phyloP scores from a whole-genome alignment of 2,888 invertebrate species.

The Cheilosia impressa region DNA sequence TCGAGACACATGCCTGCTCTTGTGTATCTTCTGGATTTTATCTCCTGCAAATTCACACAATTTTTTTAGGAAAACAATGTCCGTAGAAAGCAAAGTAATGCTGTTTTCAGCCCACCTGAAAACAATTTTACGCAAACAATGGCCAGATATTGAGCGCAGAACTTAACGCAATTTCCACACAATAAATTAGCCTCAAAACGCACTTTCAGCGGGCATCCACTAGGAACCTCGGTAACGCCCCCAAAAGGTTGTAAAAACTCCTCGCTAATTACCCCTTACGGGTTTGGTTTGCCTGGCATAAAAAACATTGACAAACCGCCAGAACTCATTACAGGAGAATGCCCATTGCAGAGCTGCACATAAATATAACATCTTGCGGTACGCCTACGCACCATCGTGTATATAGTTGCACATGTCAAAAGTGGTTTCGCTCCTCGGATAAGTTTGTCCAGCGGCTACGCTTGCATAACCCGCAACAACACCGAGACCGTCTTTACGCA shows the following conservation, averaged over 20 bases:
- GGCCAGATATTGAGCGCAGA: background rate
- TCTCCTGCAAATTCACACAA: too few species aligned
- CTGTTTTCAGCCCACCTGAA: too few species aligned
- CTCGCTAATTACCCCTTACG: conserved; percentile 62
- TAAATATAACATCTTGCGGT: conserved; percentile 40
- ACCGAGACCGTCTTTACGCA: conserved; percentile 49
- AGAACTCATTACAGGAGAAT: conserved; percentile 59
- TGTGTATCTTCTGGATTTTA: too few species aligned
- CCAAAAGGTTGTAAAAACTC: conserved; percentile 50
- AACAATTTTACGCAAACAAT: too few species aligned
- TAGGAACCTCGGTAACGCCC: conserved; percentile 60
- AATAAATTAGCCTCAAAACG: conserved; percentile 64
- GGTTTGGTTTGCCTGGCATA: conserved; percentile 24
- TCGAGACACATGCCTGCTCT: too few species aligned
- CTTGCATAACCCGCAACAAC: conserved; percentile 49
- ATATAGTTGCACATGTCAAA: conserved; percentile 41
- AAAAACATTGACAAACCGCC: conserved; percentile 71
- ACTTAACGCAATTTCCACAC: conserved; percentile 40
- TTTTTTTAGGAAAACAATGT: too few species aligned
- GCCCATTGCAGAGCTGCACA: conserved; percentile 25
- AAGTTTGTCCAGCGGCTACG: conserved; percentile 62
- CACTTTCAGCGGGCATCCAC: conserved; percentile 66
- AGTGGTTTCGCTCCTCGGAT: conserved; percentile 59
- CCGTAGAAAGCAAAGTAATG: too few species aligned
- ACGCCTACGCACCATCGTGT: conserved; percentile 63